phyloP scores from a whole-genome alignment of 2,797 vertebrate genomes.

The Micrastur ruficollis region DNA sequence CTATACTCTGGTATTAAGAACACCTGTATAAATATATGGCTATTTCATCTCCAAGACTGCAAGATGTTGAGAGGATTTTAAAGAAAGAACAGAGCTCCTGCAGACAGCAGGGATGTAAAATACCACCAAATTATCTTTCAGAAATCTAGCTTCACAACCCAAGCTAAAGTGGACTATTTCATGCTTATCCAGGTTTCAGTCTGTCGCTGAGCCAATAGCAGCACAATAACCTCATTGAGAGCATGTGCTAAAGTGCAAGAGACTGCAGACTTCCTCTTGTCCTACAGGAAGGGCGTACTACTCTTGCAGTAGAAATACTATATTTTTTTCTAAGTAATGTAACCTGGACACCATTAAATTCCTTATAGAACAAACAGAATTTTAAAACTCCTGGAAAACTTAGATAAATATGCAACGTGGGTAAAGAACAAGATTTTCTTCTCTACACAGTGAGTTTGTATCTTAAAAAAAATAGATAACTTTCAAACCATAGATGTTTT shows the following conservation, averaged over 20 bases:
- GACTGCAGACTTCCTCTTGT: neutral
- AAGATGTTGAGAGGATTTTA: neutral
- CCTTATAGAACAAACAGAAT: neutral
- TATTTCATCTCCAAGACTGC: neutral
- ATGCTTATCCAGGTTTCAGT: neutral
- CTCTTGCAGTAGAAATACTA: neutral
- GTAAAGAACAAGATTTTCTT: neutral
- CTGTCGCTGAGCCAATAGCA: neutral
- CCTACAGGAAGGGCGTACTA: neutral
- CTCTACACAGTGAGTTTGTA: neutral
- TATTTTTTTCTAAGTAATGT: neutral
- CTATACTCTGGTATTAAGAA: neutral
- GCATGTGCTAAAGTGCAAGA: neutral
- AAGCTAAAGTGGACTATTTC: neutral
- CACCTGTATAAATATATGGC: neutral
- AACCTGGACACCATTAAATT: neutral
- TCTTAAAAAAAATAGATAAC: neutral
- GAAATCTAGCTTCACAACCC: neutral
- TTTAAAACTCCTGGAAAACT: neutral
- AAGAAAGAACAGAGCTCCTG: neutral
- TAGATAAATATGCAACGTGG: neutral
- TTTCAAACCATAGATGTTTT: neutral
- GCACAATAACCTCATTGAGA: constrained; percentile 5
- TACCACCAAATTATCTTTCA: neutral
- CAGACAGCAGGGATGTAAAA: neutral